Conservation (phyloP, 1,140 invertebrate species). For the Chelonus insularis region DNA sequence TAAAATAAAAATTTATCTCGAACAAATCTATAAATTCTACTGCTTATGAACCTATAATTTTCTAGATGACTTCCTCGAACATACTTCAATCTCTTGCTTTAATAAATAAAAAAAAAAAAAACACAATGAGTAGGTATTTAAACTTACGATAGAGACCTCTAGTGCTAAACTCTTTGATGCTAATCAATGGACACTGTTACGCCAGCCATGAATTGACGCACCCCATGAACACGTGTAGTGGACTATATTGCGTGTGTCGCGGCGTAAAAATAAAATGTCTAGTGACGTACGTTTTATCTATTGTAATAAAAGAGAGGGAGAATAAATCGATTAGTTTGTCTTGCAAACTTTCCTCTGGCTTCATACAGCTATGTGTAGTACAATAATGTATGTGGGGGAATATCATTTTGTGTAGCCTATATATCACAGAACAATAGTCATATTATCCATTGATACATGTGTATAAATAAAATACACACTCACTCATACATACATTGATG, state of each 20-base stretch:
- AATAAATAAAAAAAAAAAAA: neutral
- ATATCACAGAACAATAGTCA: too few relatives aligned
- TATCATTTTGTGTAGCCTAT: too few relatives aligned
- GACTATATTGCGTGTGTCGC: slow-evolving; percentile 21
- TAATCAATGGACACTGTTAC: slow-evolving; percentile 32
- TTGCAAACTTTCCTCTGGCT: too few relatives aligned
- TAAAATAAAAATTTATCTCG: too few relatives aligned
- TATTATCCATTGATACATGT: too few relatives aligned
- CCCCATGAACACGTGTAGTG: slow-evolving; percentile 23
- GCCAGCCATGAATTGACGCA: slow-evolving; percentile 31
- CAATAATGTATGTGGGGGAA: too few relatives aligned
- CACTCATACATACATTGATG: too few relatives aligned
- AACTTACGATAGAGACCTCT: slow-evolving; percentile 8
- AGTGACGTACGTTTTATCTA: neutral
- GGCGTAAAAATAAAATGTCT: slow-evolving; percentile 17
- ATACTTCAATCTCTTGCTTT: neutral
- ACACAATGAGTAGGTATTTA: neutral
- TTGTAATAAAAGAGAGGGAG: neutral
- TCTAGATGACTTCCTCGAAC: too few relatives aligned
- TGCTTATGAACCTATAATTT: too few relatives aligned
- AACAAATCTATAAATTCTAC: too few relatives aligned
- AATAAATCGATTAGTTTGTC: neutral
- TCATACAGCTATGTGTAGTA: too few relatives aligned
- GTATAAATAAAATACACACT: too few relatives aligned
- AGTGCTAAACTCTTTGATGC: slow-evolving; percentile 27